phyloP scores from a whole-genome alignment of 2,113 vertebrate species.

The Aegithalos caudatus region DNA sequence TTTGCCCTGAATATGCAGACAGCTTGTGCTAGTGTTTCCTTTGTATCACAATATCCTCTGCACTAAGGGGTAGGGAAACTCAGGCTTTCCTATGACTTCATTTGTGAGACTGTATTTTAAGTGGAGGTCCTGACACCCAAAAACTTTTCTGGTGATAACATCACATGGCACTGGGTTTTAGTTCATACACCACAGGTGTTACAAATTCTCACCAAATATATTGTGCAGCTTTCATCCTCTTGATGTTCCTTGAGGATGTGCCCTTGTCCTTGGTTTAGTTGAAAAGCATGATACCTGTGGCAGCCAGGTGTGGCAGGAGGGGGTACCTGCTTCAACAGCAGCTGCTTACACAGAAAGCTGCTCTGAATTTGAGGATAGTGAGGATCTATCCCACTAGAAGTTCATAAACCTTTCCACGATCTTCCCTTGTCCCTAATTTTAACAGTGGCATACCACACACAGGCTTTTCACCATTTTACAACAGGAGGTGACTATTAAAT shows the following conservation, averaged over 20 bases:
- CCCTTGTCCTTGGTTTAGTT: not conserved
- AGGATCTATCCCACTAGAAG: not conserved
- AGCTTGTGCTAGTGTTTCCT: not conserved
- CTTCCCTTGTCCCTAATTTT: not conserved
- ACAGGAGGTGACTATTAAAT: not conserved
- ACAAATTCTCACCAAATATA: not conserved
- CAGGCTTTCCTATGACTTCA: not conserved
- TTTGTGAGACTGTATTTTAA: not conserved
- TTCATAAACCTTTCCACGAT: not conserved
- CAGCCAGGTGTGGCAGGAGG: not conserved
- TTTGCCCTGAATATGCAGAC: not conserved
- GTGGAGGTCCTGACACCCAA: not conserved
- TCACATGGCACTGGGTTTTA: not conserved
- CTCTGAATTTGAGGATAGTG: not conserved
- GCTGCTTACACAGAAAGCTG: not conserved
- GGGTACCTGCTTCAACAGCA: not conserved
- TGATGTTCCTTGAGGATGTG: not conserved
- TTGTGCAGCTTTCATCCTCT: not conserved
- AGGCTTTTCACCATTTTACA: not conserved
- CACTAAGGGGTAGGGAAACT: not conserved
- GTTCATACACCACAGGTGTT: not conserved
- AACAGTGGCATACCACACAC: not conserved
- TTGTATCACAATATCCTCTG: not conserved
- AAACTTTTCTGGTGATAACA: not conserved
- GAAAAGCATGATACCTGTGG: fast-evolving